Conservation (phyloP, 2,113 vertebrate genomes). For the Macaca fascicularis region DNA sequence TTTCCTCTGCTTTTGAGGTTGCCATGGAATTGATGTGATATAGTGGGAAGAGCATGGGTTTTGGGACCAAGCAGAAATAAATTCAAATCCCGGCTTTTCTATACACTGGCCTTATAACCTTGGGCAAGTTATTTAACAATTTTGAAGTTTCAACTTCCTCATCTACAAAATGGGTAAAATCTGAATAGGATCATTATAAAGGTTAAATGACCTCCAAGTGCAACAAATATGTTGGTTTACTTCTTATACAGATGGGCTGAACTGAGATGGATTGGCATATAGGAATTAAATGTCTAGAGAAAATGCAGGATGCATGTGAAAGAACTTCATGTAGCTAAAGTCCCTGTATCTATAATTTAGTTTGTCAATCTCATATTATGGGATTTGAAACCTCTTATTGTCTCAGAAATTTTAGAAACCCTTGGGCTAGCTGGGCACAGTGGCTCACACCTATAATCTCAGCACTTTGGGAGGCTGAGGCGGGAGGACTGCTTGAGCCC, state of each 20-base stretch:
- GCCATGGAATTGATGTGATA: background rate
- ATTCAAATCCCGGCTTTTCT: background rate
- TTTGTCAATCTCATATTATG: background rate
- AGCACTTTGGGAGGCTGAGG: no score
- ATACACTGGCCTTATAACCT: background rate
- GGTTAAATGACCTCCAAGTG: background rate
- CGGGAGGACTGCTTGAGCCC: no score
- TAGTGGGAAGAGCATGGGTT: background rate
- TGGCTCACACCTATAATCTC: no score
- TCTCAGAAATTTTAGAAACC: slow-evolving; percentile 33
- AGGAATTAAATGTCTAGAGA: slow-evolving; percentile 47
- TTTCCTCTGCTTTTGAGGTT: background rate
- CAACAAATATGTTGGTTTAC: background rate
- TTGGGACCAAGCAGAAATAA: slow-evolving; percentile 7
- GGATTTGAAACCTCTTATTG: background rate
- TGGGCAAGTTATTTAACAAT: slow-evolving; percentile 35
- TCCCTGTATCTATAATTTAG: background rate
- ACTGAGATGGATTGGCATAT: background rate
- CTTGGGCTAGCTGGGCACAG: background rate
- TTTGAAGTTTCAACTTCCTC: slow-evolving; percentile 14
- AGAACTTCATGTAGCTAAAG: background rate
- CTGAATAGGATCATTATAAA: background rate
- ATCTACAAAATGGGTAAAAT: slow-evolving; percentile 44
- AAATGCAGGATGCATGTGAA: background rate
- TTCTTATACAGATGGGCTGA: slow-evolving; percentile 28